Base-by-base conservation (phyloP, 2,888 invertebrate species). In the Zaprionus obscuricornis region DNA sequence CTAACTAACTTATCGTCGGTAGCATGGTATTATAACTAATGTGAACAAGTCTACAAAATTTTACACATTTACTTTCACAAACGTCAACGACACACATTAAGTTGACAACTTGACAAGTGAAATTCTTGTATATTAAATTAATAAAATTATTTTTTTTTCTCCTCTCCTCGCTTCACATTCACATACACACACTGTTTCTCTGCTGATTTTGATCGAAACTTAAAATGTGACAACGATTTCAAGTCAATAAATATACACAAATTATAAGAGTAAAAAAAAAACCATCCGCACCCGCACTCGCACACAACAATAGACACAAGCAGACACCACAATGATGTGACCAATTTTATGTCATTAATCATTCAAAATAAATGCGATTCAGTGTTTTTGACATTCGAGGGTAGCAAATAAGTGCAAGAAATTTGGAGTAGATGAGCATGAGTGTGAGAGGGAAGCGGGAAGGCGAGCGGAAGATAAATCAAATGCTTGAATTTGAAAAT, bases 41-140 rank as follows among this genome's bases (percentile, higher is more conserved):
- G 71, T 85, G 83, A 83, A 60, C 63, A 16, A 17, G 27, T 26
- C 20, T 13, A 29, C 11, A 13, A 20, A 43, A n/a, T n/a, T 13
- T 22, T 13, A 24, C 26, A 24, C 36, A 59, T 33, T 50, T 62
- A 63, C 68, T 67, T 54, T 29, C 39, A 11, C 10, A 13, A 36
- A 27, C 2, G n/a, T n/a, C 13, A 42, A 56, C 51, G 67, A 60
- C 68, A 65, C 34, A 74, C n/a, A n/a, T n/a, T n/a, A 84, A 82
- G 85, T 82, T 82, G 81, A 86, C 86, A 81, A 65, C 71, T n/a
- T 82, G 78, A 86, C 86, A 81, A 86, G 85, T 77, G 74, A 74
- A 59, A 82, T 70, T 81, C 66, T 81, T 64, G 56, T 85, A 60
- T 82, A 86, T 82, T 82, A 82, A 82, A 71, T 82, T 86, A 86